Base-by-base conservation (phyloP, 2,797 vertebrate genomes). In the Cossypha caffra region DNA sequence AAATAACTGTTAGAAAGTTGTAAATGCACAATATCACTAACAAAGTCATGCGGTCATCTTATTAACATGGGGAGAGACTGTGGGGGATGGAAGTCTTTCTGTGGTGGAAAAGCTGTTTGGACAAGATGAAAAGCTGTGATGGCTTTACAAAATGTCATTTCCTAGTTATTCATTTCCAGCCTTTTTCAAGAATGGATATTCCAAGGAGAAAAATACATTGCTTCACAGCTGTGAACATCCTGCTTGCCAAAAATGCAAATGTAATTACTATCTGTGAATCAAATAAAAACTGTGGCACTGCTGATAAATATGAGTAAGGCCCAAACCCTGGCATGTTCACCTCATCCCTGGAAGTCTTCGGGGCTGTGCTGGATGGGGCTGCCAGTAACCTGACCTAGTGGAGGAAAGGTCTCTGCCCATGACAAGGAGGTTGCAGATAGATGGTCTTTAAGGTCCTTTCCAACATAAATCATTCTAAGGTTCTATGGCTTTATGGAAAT, bases 101-200 rank as follows among this genome's bases (percentile, higher is more conserved):
- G 21, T 28, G 33, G 42, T 59, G 62, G 18, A 75, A 82, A 75
- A 91, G 59, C 54, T 73, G 43, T 80, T 64, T 86, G 68, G 45
- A 78, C 47, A 74, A 64, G 66, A 90, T 69, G 54, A 79, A 90
- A 80, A 94, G 72, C 35, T 78, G 55, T 68, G 57, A 69, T 85
- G 58, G 29, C 61, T 93, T 86, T 86, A 76, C 58, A 93, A 81
- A 94, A 84, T 75, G 20, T 90, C 23, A 91, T 94, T 95, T 96
- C 88, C 87, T 93, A 86, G n/a, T 97, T 96, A 96, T 83, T 95
- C 3, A 95, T 95, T 69, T 81, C 57, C 90, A 95, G 84, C 17
- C 66, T 79, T 96, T 96, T 85, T 63, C 79, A 96, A 94, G 79
- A 94, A 94, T 84, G 90, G 95, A 78, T 95, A 92, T 72, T 93